phyloP scores from a whole-genome alignment of 2,797 vertebrate genomes.

The Myotis findleyi region DNA sequence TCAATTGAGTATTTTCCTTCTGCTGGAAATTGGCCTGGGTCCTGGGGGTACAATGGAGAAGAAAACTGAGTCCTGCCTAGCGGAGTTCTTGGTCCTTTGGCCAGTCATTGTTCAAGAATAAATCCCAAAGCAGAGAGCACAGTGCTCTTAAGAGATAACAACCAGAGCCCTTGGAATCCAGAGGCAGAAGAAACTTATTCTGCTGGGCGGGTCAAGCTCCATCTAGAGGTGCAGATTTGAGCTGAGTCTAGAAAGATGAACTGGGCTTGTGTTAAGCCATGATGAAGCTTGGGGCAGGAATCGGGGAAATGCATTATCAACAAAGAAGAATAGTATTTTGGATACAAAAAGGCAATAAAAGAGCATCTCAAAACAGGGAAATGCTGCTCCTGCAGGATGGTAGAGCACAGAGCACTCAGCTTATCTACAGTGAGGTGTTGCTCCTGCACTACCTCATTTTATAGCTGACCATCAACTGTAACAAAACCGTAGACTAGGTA shows the following conservation, averaged over 20 bases:
- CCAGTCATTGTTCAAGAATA: neutral
- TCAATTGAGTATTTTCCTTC: neutral
- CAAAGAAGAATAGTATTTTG: neutral
- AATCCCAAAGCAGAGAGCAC: neutral
- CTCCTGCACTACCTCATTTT: neutral
- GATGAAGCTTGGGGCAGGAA: neutral
- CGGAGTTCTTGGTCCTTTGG: neutral
- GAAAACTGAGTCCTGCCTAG: neutral
- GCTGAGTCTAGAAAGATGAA: neutral
- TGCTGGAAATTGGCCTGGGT: neutral
- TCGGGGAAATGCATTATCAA: neutral
- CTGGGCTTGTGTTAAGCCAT: neutral
- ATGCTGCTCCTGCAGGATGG: neutral
- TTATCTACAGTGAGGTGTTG: rapidly evolving
- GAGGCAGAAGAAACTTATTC: neutral
- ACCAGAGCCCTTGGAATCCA: neutral
- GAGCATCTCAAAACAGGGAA: neutral
- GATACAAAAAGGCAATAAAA: neutral
- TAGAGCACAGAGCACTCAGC: neutral
- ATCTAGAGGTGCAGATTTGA: neutral
- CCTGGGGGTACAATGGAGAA: neutral
- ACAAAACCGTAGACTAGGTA: neutral
- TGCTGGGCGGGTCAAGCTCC: neutral
- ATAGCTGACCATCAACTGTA: neutral
- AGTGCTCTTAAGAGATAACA: neutral